Evolutionary conservation across 2,113 vertebrate genomes (phyloP).

Genomic region (Stigmatopora nigra): DNA sequence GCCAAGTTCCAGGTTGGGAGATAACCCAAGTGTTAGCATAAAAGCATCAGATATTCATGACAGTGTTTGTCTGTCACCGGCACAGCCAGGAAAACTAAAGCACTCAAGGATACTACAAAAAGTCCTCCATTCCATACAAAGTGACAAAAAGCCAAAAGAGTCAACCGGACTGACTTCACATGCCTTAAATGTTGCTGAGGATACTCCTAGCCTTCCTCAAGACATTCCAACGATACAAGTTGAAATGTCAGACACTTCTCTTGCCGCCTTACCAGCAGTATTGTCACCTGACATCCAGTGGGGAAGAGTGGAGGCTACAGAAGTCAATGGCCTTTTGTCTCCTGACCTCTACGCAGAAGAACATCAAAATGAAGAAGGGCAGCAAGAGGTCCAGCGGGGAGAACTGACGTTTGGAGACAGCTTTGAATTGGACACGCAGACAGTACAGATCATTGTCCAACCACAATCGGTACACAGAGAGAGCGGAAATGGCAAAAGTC

Average conservation of each 20-base stretch:
- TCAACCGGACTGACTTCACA: constrained; percentile 11
- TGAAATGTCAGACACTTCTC: constrained; percentile 1
- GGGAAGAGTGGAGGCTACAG: constrained; percentile 34
- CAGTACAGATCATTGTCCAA: constrained; percentile 81
- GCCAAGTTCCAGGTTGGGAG: constrained; percentile 21
- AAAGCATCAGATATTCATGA: constrained; percentile 9
- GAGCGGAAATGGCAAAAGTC: neutral
- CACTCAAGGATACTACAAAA: constrained; percentile 58
- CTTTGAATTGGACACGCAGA: constrained; percentile 88
- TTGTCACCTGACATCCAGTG: constrained; percentile 56
- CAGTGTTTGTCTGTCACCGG: constrained; percentile 20
- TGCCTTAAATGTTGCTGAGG: neutral
- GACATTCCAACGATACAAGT: neutral
- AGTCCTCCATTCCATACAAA: constrained; percentile 65
- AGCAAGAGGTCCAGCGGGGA: constrained; percentile 26
- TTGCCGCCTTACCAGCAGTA: constrained; percentile 18
- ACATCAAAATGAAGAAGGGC: constrained; percentile 15
- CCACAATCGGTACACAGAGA: constrained; percentile 18
- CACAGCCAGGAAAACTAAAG: constrained; percentile 28
- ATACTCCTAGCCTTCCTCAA: neutral
- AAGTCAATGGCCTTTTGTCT: constrained; percentile 51
- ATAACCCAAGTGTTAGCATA: constrained; percentile 7
- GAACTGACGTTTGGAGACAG: constrained; percentile 82
- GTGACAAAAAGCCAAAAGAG: constrained; percentile 32
- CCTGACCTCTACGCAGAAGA: constrained; percentile 60